These are phyloP conservation scores for Synergus laeviventris DNA, from an alignment of 2,888 invertebrate species.

Conservation along the genomic window DNA sequence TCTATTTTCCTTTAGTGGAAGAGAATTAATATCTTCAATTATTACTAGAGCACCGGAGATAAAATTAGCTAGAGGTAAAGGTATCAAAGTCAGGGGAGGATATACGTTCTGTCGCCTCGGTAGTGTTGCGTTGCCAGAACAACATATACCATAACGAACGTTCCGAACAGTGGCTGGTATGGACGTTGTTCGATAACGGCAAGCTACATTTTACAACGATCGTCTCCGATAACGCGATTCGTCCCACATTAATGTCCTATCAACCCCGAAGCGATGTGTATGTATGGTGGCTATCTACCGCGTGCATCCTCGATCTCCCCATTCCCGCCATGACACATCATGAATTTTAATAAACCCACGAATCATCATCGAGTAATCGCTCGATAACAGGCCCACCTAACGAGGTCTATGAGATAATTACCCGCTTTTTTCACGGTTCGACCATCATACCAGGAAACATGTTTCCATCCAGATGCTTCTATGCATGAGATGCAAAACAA, in stretches of 20 bases:
- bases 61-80: background rate
- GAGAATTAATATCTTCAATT: background rate
- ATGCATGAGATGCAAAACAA: constrained; percentile 36
- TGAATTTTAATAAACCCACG: constrained; percentile 40
- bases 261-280: constrained; percentile 45
- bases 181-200: constrained; percentile 56
- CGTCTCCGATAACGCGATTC: constrained; percentile 41
- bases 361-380: constrained; percentile 39
- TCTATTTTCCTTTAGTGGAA: background rate
- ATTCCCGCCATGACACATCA: constrained; percentile 25
- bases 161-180: constrained; percentile 45
- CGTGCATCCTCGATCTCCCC: constrained; percentile 41
- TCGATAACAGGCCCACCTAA: constrained; percentile 39
- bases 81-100: constrained; percentile 4
- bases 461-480: constrained; percentile 21
- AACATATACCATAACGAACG: constrained; percentile 55
- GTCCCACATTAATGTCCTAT: constrained; percentile 42
- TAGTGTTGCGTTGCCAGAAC: background rate
- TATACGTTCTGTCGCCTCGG: background rate
- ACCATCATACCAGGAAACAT: constrained; percentile 32
- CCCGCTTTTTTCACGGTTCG: constrained; percentile 44
- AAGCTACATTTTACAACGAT: constrained; percentile 57
- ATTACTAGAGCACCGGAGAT: background rate
- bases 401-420: constrained; percentile 37
- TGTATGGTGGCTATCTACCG: constrained; percentile 41